phyloP scores from a whole-genome alignment of 2,797 vertebrate species.

The Mormyrops attenuatus region DNA sequence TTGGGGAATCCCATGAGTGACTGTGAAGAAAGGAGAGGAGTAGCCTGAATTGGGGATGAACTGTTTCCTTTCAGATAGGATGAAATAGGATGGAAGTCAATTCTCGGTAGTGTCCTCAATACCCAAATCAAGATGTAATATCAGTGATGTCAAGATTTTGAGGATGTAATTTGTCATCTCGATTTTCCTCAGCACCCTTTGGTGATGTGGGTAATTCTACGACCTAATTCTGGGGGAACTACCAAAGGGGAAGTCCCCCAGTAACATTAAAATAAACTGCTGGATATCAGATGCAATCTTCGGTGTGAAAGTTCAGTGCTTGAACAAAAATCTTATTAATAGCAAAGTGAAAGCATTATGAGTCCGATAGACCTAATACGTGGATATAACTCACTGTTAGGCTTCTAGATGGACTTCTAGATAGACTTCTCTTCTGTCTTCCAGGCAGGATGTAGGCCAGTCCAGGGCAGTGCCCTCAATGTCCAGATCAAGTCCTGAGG shows the following conservation, averaged over 20 bases:
- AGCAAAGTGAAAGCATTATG: background rate
- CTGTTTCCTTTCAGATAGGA: background rate
- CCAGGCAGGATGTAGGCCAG: background rate
- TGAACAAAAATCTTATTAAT: background rate
- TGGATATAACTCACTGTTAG: background rate
- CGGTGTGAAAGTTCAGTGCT: background rate
- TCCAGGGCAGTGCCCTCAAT: background rate
- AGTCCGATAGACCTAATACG: background rate
- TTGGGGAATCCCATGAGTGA: background rate
- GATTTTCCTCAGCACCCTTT: conserved; percentile 45
- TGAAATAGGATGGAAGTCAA: background rate
- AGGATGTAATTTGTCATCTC: background rate
- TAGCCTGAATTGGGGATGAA: background rate
- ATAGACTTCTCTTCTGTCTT: background rate
- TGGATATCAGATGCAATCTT: background rate
- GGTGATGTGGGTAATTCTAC: conserved; percentile 48
- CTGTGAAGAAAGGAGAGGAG: background rate
- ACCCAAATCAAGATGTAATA: background rate
- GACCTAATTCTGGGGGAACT: conserved; percentile 65
- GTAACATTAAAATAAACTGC: background rate
- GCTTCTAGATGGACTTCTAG: background rate
- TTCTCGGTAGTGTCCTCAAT: background rate
- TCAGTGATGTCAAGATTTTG: background rate
- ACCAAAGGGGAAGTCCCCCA: conserved; percentile 61
- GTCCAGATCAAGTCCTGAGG: background rate